Conservation (phyloP, 2,113 vertebrate species). For the Callopanchax toddi region DNA sequence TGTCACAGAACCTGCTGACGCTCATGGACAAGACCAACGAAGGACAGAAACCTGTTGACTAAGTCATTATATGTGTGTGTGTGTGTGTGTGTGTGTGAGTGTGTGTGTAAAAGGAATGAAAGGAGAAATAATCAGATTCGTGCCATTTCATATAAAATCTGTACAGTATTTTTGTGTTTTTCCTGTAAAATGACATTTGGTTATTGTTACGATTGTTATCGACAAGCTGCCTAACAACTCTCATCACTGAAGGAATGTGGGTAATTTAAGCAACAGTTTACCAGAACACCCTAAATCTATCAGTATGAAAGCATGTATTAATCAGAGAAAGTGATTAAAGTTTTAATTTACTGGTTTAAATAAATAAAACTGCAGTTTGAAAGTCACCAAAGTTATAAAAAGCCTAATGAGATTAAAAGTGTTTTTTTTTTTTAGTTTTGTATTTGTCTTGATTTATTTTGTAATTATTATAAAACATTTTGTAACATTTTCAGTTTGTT, state of each 20-base stretch:
- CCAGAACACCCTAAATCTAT: no score
- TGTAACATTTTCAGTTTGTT: constrained; percentile 13
- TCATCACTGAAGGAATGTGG: constrained; percentile 13
- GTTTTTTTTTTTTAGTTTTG: constrained; percentile 8
- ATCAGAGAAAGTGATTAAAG: constrained; percentile 11
- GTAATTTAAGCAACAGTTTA: neutral
- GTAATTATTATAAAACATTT: neutral
- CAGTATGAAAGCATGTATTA: constrained; percentile 2
- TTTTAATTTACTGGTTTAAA: constrained; percentile 32
- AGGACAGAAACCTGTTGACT: constrained; percentile 47
- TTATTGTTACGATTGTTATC: constrained; percentile 1
- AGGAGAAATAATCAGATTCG: constrained; percentile 9
- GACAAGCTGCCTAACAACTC: neutral
- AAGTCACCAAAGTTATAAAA: constrained; percentile 33
- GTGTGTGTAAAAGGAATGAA: neutral
- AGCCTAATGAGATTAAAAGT: constrained; percentile 40
- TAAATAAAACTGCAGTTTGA: constrained; percentile 37
- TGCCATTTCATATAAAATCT: constrained; percentile 27
- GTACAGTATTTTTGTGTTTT: constrained; percentile 7
- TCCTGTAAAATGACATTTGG: constrained; percentile 11
- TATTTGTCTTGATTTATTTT: neutral
- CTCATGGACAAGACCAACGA: constrained; percentile 87
- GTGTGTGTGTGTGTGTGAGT: constrained; percentile 7
- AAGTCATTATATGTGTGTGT: constrained; percentile 13
- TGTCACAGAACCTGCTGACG: constrained; percentile 85